Base-by-base conservation (phyloP, 2,113 vertebrate species). In the Dendropsophus ebraccatus region DNA sequence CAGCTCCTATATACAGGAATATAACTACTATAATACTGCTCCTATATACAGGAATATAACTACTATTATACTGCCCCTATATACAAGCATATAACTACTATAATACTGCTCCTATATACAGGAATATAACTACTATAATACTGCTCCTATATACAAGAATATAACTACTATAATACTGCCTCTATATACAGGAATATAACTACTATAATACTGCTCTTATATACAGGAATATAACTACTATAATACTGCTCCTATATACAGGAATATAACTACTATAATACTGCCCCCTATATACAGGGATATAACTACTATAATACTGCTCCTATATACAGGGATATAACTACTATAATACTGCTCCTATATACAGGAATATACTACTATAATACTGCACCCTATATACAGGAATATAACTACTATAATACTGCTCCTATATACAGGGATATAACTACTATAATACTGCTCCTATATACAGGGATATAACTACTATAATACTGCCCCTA, bases 141-240 rank as follows among this genome's bases (percentile, higher is more conserved):
- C 30, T 67, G 28, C 62, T 35, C 62, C 62, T 67, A 67, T 65
- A n/a, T 32, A 19, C 13, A 67, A 67, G 62, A 32, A 67, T 67
- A 67, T 30, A 67, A 67, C 62, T 67, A 67, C 62, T 67, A 67
- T 67, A 67, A 67, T 67, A 67, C 62, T 67, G 30, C 62, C 54
- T 13, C 47, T 49, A 49, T 49, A 13, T 67, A 67, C 30, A 67
- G 17, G 65, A 67, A 67, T 67, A 67, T 67, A 67, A 67, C 65
- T 67, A 67, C 65, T 67, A 67, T 67, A 67, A 19, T 35, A 67
- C 65, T 67, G 30, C 65, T 2, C 65, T 25, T 67, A 67, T 67
- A 13, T 67, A 67, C 28, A 67, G 35, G 65, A 67, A 32, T 67
- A 35, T 67, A 41, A 67, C 65, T 67, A 67, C 16, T 67, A 67